Evolutionary conservation across 2,888 invertebrate genomes (phyloP).

Genomic region (Phytoseiulus persimilis): DNA sequence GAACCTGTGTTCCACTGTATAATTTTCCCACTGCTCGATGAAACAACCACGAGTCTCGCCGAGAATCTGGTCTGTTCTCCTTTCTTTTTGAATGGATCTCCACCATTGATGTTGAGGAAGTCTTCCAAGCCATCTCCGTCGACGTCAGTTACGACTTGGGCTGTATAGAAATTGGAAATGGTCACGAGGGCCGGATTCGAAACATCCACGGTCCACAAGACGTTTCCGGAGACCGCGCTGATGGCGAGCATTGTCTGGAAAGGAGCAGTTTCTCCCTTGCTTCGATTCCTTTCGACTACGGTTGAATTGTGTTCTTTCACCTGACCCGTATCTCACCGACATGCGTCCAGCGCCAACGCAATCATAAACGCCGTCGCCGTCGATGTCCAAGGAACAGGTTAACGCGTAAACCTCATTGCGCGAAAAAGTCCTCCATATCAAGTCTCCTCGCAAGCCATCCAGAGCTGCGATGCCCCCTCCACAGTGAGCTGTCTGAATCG

Average conservation of each 20-base stretch:
- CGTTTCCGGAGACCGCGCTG: slow-evolving; percentile 40
- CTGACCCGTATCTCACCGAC: slow-evolving; percentile 56
- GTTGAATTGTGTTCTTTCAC: no score
- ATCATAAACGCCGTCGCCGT: slow-evolving; percentile 61
- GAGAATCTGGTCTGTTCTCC: slow-evolving; percentile 52
- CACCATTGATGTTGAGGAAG: slow-evolving; percentile 59
- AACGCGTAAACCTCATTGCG: slow-evolving; percentile 64
- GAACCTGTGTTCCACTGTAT: slow-evolving; percentile 52
- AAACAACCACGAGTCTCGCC: slow-evolving; percentile 63
- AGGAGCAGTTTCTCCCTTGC: slow-evolving; percentile 53
- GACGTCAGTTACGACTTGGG: slow-evolving; percentile 53
- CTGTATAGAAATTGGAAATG: slow-evolving; percentile 58
- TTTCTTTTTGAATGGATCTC: slow-evolving; percentile 53
- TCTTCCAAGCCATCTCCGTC: slow-evolving; percentile 60
- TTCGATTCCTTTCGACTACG: slow-evolving; percentile 43
- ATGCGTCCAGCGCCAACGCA: slow-evolving; percentile 66
- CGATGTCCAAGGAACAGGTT: slow-evolving; percentile 64
- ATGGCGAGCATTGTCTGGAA: slow-evolving; percentile 42
- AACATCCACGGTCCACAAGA: slow-evolving; percentile 41
- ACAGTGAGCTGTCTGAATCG: slow-evolving; percentile 54
- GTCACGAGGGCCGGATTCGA: slow-evolving; percentile 42
- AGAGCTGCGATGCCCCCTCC: slow-evolving; percentile 67
- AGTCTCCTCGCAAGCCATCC: slow-evolving; percentile 63
- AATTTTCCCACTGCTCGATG: slow-evolving; percentile 62
- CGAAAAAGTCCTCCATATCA: slow-evolving; percentile 67